Conservation (phyloP, 2,113 vertebrate species). For the Mesocricetus auratus region DNA sequence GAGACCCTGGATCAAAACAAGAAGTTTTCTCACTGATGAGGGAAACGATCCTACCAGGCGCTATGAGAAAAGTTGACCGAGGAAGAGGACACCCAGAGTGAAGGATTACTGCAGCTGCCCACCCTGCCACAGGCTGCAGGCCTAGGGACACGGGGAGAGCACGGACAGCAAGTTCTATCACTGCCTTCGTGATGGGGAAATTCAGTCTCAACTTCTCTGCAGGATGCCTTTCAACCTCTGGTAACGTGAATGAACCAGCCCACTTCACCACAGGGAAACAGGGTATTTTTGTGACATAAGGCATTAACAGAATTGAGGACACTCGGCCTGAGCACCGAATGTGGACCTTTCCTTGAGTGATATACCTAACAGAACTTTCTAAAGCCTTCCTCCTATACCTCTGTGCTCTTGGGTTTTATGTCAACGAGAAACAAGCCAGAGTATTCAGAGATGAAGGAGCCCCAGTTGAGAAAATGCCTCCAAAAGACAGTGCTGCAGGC, state of each 20-base stretch:
- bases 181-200: neutral
- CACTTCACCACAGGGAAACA: neutral
- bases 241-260: neutral
- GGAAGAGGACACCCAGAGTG: neutral
- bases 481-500: neutral
- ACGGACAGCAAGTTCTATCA: too few species aligned
- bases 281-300: neutral
- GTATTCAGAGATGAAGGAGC: neutral
- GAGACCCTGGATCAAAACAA: neutral
- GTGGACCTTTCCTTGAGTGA: neutral
- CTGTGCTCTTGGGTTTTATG: neutral
- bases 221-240: neutral
- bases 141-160: neutral
- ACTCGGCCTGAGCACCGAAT: neutral
- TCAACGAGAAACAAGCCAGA: neutral
- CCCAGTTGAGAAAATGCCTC: neutral
- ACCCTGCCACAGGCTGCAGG: neutral
- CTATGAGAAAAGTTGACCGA: neutral
- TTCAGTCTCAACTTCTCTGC: neutral
- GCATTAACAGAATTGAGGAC: neutral
- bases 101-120: neutral
- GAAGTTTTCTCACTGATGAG: too few species aligned
- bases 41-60: neutral
- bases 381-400: neutral
- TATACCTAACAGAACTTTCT: neutral